A percentile compares a stretch with the other conserved stretches of the same genome.
Conservation (phyloP, 2,797 vertebrate genomes). For the Trichosurus vulpecula region DNA sequence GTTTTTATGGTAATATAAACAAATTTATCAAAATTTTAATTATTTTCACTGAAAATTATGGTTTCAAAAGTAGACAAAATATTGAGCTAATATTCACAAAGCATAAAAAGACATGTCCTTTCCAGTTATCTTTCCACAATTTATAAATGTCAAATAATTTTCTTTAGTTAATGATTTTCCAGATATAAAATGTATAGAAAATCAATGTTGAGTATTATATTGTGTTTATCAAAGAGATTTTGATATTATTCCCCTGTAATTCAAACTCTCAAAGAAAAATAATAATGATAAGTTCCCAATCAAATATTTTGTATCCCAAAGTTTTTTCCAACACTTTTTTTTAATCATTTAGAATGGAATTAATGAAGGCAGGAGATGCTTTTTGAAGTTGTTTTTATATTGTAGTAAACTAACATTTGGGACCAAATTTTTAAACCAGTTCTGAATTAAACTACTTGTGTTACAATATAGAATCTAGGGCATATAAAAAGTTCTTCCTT, state of each 20-base stretch:
- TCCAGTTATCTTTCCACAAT: background rate
- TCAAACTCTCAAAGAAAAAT: background rate
- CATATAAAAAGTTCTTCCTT: background rate
- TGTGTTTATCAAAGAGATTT: background rate
- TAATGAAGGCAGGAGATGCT: background rate
- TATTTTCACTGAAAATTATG: background rate
- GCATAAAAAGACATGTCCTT: background rate
- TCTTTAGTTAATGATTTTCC: background rate
- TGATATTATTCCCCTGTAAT: background rate
- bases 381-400: background rate
- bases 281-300: background rate
- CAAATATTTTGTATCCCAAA: background rate
- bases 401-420: background rate
- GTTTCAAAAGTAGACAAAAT: background rate
- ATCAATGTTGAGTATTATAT: background rate
- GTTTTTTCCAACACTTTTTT: background rate
- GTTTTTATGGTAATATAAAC: background rate
- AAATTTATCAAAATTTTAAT: background rate
- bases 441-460: background rate
- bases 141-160: background rate
- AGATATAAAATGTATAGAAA: background rate
- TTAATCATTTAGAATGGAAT: background rate
- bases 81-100: background rate
- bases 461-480: background rate
- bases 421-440: background rate